Percentiles rank a stretch among this genome's conserved stretches.
These are phyloP conservation scores for Pogoniulus pusillus DNA, from an alignment of 2,797 vertebrate genomes.

Conservation along the genomic window DNA sequence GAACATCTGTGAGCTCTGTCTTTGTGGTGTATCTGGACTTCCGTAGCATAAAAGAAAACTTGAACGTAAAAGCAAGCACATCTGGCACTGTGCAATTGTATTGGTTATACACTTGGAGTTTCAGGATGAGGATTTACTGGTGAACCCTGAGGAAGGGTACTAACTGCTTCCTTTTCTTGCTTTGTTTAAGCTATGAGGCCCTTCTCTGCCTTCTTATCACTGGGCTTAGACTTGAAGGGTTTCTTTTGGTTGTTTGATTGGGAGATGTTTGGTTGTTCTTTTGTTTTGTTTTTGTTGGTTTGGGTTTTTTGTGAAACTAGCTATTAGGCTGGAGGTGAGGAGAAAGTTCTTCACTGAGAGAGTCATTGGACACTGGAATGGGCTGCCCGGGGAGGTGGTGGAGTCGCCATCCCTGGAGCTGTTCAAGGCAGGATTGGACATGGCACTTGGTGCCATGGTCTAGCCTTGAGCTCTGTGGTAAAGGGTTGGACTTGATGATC, in stretches of 20 bases:
- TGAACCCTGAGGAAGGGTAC: not conserved
- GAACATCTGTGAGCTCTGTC: constrained; percentile 5
- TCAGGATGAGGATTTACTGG: not conserved
- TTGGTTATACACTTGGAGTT: not conserved
- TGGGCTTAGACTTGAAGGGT: not conserved
- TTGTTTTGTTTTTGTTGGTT: too few species aligned
- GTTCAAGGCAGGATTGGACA: too few species aligned
- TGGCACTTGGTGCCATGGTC: too few species aligned
- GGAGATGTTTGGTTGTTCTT: not conserved
- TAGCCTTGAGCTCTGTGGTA: too few species aligned
- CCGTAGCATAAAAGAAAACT: not conserved
- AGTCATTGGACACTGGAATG: too few species aligned
- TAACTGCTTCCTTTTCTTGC: not conserved
- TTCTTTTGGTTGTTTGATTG: too few species aligned
- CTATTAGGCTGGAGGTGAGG: too few species aligned
- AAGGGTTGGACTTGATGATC: too few species aligned
- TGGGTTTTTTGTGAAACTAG: not conserved
- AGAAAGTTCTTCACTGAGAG: too few species aligned
- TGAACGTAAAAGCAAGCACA: not conserved
- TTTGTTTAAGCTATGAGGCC: not conserved
- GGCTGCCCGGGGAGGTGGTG: too few species aligned
- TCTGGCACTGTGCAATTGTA: not conserved
- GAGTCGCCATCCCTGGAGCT: too few species aligned
- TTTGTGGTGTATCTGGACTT: constrained; percentile 1
- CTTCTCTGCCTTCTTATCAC: not conserved